A percentile compares a stretch with the other conserved stretches of the same genome.
These are phyloP conservation scores for Progne subis DNA, from an alignment of 2,113 vertebrate species.

Conservation along the genomic window DNA sequence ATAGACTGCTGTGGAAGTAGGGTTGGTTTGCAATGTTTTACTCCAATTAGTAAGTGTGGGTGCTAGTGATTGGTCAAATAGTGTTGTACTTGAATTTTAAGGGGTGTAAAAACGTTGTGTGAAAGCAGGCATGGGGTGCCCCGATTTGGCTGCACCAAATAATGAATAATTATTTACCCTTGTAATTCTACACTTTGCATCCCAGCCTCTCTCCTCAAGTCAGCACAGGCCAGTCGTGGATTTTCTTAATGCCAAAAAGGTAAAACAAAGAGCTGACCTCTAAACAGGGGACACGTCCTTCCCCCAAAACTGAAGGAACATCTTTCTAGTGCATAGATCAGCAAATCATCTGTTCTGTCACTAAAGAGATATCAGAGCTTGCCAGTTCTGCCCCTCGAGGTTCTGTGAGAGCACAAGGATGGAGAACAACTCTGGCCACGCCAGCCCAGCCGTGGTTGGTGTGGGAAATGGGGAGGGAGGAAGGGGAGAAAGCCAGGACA, in stretches of 20 bases:
- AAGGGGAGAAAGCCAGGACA: not conserved
- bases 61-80: not conserved
- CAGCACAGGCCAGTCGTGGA: accelerated
- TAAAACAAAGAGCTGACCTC: not conserved
- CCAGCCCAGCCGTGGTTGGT: not conserved
- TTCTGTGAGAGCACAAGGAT: not conserved
- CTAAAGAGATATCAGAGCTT: not conserved
- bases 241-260: not conserved
- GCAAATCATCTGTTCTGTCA: not conserved
- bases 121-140: not conserved
- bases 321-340: not conserved
- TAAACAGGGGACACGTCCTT: not conserved
- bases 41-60: not conserved
- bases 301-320: not conserved
- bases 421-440: not conserved
- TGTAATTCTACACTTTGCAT: not conserved
- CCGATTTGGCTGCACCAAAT: not conserved
- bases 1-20: not conserved
- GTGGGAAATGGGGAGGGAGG: not conserved
- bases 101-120: not conserved
- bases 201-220: not conserved
- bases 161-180: not conserved
- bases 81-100: not conserved
- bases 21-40: not conserved
- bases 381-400: not conserved